phyloP scores from a whole-genome alignment of 2,888 invertebrate species.

The Gortyna flavago region DNA sequence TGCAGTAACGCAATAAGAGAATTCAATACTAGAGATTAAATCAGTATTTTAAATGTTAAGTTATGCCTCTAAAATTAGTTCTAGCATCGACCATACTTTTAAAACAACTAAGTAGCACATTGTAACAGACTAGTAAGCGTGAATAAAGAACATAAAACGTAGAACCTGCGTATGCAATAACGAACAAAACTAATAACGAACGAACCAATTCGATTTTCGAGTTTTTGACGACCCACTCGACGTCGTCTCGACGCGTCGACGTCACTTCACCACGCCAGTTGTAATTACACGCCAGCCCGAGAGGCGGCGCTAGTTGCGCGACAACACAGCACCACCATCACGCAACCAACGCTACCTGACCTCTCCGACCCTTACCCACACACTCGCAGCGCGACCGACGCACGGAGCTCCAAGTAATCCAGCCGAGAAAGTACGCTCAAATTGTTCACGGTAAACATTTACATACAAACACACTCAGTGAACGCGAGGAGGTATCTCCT shows the following conservation, averaged over 20 bases:
- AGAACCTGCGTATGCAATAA: conserved; percentile 55
- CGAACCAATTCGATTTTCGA: conserved; percentile 78
- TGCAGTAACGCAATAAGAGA: conserved; percentile 8
- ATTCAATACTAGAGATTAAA: conserved; percentile 42
- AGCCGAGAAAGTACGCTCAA: conserved; percentile 73
- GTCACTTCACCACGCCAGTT: conserved; percentile 70
- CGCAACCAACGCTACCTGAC: conserved; percentile 67
- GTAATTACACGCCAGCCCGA: conserved; percentile 77
- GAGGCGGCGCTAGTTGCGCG: conserved; percentile 71
- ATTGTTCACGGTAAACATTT: conserved; percentile 77
- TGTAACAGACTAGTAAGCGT: conserved; percentile 16
- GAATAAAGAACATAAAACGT: conserved; percentile 16
- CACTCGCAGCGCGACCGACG: conserved; percentile 40
- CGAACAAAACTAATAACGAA: conserved; percentile 72
- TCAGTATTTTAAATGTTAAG: conserved; percentile 23
- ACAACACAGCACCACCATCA: conserved; percentile 61
- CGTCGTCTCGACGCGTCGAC: conserved; percentile 70
- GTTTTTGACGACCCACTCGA: conserved; percentile 81
- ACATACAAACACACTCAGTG: conserved; percentile 73
- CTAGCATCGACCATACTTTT: conserved; percentile 3
- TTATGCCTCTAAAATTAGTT: conserved; percentile 25
- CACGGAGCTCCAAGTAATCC: conserved; percentile 67
- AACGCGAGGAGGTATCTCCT: conserved; percentile 70
- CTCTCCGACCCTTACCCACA: conserved; percentile 54
- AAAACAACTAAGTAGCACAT: conserved; percentile 26